These are phyloP conservation scores for Theristicus caerulescens DNA, from an alignment of 2,113 vertebrate genomes.

Conservation along the genomic window DNA sequence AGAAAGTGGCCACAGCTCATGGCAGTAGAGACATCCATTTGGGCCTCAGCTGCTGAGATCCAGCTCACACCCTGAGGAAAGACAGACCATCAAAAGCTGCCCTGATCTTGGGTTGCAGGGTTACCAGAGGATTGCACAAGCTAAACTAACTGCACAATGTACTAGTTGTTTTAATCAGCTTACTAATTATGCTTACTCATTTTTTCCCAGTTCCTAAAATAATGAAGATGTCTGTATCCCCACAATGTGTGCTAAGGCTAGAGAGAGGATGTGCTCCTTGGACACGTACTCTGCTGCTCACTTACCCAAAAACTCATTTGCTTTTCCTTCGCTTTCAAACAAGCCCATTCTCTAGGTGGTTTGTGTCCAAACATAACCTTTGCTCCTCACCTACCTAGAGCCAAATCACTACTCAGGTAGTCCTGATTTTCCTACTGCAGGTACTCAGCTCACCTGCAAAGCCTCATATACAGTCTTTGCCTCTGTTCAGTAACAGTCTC, in stretches of 20 bases:
- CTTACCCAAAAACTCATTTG: background rate
- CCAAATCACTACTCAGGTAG: background rate
- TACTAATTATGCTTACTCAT: background rate
- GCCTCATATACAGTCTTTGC: background rate
- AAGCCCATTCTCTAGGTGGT: background rate
- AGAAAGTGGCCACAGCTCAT: background rate
- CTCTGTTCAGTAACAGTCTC: background rate
- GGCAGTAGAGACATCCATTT: background rate
- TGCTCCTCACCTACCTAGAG: background rate
- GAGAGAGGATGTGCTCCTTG: background rate
- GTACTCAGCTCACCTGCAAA: background rate
- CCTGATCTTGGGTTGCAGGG: background rate
- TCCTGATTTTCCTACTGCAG: background rate
- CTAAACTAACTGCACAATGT: background rate
- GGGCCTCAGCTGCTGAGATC: background rate
- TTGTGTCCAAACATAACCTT: background rate
- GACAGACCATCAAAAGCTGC: background rate
- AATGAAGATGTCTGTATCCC: background rate
- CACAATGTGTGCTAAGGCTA: background rate
- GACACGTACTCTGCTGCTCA: accelerated
- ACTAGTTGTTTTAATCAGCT: background rate
- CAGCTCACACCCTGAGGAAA: background rate
- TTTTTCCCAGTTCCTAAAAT: background rate
- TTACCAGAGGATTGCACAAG: background rate
- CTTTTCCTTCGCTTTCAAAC: background rate